Base-by-base conservation (phyloP, 2,888 invertebrate genomes). In the Masnerella sp. region DNA sequence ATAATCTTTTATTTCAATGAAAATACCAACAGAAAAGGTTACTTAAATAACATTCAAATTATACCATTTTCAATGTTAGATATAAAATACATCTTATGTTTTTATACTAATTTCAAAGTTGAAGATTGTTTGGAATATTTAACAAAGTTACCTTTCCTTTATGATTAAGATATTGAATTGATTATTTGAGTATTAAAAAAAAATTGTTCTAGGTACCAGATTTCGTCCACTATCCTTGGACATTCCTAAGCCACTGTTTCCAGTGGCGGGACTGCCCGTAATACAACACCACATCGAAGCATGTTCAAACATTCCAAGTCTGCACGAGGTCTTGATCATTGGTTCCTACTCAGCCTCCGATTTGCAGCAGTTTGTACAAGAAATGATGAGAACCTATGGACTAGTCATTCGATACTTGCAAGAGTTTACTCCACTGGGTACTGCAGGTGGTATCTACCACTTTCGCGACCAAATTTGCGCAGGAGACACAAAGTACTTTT, bases 231-330 rank as follows among this genome's bases (percentile, higher is more conserved):
- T 99, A 2, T 98, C 98, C 0, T 89, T 99, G 69, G 98, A 99
- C 85, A 93, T 95, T n/a, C 98, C 99, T 0, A 99, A 99, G 87
- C 99, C 99, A 0, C 87, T 99, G 11, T 99, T 99, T 88, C 98
- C 98, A 0, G 94, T 99, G 9, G 99, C 98, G 51, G 99, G 99
- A 0, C 89, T 96, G 34, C 98, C 99, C 0, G 91, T 99, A 73
- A 96, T 99, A 70, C 97, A 99, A 84, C 99, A 99, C 85, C 97
- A 98, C 83, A 97, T 99, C 52, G 97, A 98, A 88, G 97, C 98
- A 43, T 97, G 98, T 83, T 90, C 91, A 20, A 90, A 92, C 85
- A 88, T 98, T 15, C 89, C 92, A 15, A 92, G 92, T 65, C 90
- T 99, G 77, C 93, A 93, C 82, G 99, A 99, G 89, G 95, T 99